Evolutionary conservation across 2,113 vertebrate species (phyloP).

Genomic region (Campylorhamphus procurvoides): DNA sequence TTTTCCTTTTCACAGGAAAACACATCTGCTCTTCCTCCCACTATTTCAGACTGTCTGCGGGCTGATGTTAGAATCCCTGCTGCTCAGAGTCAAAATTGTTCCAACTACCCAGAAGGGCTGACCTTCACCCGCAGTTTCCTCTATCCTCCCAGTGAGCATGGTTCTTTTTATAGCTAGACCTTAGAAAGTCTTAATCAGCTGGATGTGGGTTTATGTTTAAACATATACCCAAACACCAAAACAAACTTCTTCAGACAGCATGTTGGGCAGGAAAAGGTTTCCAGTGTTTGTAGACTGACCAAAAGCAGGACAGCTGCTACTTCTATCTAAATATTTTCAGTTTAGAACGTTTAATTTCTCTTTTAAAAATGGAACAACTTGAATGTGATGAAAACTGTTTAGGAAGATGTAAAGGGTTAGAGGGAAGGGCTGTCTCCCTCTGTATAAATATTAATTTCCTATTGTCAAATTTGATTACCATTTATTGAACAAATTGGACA

Average conservation of each 20-base stretch:
- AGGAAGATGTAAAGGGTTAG: background rate
- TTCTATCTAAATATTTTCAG: constrained; percentile 43
- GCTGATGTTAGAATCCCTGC: constrained; percentile 85
- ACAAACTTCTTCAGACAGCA: constrained; percentile 50
- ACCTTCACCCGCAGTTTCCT: constrained; percentile 83
- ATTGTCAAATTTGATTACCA: background rate
- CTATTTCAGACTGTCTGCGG: constrained; percentile 83
- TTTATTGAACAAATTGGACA: background rate
- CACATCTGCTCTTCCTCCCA: constrained; percentile 71
- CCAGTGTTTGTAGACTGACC: constrained; percentile 27
- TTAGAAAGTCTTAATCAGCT: constrained; percentile 77
- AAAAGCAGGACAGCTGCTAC: background rate
- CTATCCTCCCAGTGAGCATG: constrained; percentile 87
- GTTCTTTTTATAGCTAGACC: constrained; percentile 75
- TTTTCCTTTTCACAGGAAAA: constrained; percentile 71
- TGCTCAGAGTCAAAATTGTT: constrained; percentile 83
- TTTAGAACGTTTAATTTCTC: constrained; percentile 22
- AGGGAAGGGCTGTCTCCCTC: background rate
- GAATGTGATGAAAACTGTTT: background rate
- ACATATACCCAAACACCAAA: constrained; percentile 65
- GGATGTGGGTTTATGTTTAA: constrained; percentile 80
- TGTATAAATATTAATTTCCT: background rate
- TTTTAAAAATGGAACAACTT: background rate
- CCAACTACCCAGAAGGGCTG: constrained; percentile 70
- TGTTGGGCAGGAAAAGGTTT: constrained; percentile 27